phyloP scores from a whole-genome alignment of 2,113 vertebrate genomes.

The Oriolus oriolus region DNA sequence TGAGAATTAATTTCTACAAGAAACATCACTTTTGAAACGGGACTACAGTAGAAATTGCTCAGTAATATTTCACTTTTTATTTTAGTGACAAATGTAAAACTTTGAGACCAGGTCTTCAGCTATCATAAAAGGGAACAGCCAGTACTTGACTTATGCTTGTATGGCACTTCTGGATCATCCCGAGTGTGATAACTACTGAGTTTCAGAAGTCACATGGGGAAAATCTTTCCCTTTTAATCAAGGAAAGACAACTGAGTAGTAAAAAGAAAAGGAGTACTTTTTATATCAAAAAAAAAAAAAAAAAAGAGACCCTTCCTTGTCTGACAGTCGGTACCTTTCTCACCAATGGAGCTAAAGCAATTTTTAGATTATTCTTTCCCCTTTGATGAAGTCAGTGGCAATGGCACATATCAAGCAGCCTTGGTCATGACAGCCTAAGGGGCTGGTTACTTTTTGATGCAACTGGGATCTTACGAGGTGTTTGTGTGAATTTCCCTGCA shows the following conservation, averaged over 20 bases:
- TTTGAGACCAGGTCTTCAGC: not conserved
- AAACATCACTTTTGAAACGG: not conserved
- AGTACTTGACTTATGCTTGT: not conserved
- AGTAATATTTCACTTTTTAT: not conserved
- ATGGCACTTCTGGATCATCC: not conserved
- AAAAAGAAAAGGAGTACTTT: not conserved
- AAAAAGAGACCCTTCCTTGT: not conserved
- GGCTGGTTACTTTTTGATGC: not conserved
- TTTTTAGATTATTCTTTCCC: not conserved
- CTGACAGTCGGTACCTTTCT: not conserved
- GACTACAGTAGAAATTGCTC: not conserved
- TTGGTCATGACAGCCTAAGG: fast-evolving
- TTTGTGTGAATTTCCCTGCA: not conserved
- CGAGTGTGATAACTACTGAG: not conserved
- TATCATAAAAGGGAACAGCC: not conserved
- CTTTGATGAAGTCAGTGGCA: not conserved
- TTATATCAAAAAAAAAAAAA: no score
- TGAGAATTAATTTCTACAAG: not conserved
- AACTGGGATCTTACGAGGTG: not conserved
- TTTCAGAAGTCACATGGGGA: not conserved
- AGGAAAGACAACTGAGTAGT: not conserved
- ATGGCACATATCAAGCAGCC: not conserved
- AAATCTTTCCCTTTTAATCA: not conserved
- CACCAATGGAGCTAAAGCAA: not conserved
- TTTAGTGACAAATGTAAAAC: not conserved